Base-by-base conservation (phyloP, 2,888 invertebrate genomes). In the Didymodactylos carnosus region DNA sequence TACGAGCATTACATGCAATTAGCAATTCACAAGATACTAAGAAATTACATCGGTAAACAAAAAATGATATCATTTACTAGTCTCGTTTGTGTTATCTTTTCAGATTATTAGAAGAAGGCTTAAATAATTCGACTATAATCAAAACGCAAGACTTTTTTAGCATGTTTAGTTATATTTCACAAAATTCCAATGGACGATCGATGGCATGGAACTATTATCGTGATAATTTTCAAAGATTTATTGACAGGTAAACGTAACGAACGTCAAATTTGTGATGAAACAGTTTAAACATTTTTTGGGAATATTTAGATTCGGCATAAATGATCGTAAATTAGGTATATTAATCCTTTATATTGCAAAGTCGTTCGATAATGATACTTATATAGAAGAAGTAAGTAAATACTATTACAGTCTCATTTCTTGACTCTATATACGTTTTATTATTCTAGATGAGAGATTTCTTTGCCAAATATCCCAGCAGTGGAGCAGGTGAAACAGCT, bases 1-100 rank as follows among this genome's bases (percentile, higher is more conserved):
- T 71, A 4, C 71, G 62, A 43, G 62, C 71, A 23, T 41, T 74
- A 25, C 39, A 29, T 35, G 74, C 74, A 7, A 69, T 74, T 62
- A 49, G 53, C 14, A 40, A 71, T 19, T 53, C 74, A 2, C 35
- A n/a, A 3, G 35, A 62, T 62, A 29, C 8, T n/a, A 35, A 62
- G 19, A 29, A 35, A 62, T 62, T 62, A 35, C 19, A 35, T 23
- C 23, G 23, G 49, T 49, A 49, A 16, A 41, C 13, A 16, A 13
- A 41, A 41, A 41, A 41, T n/a, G n/a, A n/a, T n/a, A 41, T 43
- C 19, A n/a, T 43, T 49, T 1, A 23, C 19, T 23, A 41, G 7
- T 3, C 13, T 16, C 16, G 3, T 6, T 41, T 41, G 41, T 41
- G 2, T 49, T 23, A 23, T 49, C 11, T 8, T 23, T 23, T 3